Evolutionary conservation across 30 jellyfish, hydroid and myxozoan species (phyloP), one percentile per base, ranked within the genome.

Genomic region (Aurelia sp.): DNA sequence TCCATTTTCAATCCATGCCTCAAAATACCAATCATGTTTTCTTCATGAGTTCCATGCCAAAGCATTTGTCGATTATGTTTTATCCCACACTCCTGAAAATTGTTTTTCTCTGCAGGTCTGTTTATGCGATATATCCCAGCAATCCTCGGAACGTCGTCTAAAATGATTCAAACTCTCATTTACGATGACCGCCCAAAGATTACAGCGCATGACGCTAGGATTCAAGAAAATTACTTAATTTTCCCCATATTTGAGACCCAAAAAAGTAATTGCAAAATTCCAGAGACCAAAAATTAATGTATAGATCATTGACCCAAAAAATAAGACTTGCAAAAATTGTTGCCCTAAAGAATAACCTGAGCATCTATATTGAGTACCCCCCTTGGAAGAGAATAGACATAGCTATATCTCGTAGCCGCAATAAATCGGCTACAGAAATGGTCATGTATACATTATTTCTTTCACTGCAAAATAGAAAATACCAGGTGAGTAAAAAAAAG

Each of bases 41-140:
- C 95, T 3, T 68, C 31, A 4, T 47, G 33, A 38, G 97, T 90
- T 22, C 97, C 97, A 59, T 90, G 97, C 94, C 94, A 90, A 19
- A 90, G 81, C 66, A 90, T 63, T 19, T 63, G 62, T 4, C 94
- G 86, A 70, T 90, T 90, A 18, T 60, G n/a, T 10, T 68, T 67
- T 53, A 58, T 27, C 7, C 61, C 77, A 33, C 72, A 22, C 18
- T 24, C 57, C 9, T 57, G 63, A 65, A 65, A 75, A 30, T 75
- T 75, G 47, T 64, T 55, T 17, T 63, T 51, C 41, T 66, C 96
- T 16, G 65, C 59, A 5, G 31, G 78, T 13, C 96, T 65, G 16
- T 64, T 58, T 21, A 86, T 85, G 31, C 96, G 96, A 62, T 48
- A 82, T 20, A 82, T 67, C 22, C 92, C 92, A n/a, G 78, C 55